Percentiles rank a stretch among this genome's conserved stretches.
Conservation (phyloP, 2,113 vertebrate species). For the Nycticebus coucang region DNA sequence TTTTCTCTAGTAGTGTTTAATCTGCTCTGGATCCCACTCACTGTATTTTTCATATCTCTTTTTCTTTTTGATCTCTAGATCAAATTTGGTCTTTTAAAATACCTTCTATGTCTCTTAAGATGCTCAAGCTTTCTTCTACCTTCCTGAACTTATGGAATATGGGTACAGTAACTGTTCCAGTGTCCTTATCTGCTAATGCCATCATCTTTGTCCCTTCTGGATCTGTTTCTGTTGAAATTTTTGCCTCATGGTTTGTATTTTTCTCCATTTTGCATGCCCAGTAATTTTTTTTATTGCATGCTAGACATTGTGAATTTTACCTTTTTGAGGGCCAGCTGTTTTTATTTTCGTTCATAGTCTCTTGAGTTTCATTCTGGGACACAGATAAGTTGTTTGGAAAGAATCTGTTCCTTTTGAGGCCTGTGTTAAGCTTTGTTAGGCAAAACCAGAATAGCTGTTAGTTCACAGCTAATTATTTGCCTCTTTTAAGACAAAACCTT, state of each 20-base stretch:
- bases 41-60: neutral
- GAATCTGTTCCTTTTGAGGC: neutral
- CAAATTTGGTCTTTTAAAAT: neutral
- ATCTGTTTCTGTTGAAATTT: neutral
- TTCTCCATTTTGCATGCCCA: neutral
- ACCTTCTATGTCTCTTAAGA: neutral
- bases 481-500: neutral
- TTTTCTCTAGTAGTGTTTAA: neutral
- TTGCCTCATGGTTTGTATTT: neutral
- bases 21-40: neutral
- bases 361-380: neutral
- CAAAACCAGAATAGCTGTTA: neutral
- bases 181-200: neutral
- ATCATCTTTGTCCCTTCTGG: neutral
- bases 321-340: neutral
- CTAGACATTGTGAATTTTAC: neutral
- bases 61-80: neutral
- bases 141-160: neutral
- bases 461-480: neutral
- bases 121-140: neutral
- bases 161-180: neutral
- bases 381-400: neutral
- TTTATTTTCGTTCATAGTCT: neutral
- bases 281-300: neutral
- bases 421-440: neutral